Conservation (phyloP, 2,797 vertebrate species). For the Eulemur mongoz region DNA sequence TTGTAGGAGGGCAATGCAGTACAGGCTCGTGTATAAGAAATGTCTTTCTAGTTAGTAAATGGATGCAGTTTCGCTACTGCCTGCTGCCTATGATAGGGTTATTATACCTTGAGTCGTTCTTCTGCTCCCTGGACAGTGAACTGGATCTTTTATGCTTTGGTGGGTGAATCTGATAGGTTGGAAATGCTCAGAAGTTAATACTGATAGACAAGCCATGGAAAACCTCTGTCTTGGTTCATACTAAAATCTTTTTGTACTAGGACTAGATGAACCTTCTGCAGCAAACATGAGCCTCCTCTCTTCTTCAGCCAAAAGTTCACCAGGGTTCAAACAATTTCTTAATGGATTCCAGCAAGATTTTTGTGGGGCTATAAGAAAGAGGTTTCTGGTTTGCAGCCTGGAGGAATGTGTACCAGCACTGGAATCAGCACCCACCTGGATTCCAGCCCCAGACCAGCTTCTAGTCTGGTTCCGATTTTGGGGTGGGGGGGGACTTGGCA, state of each 20-base stretch:
- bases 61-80: neutral
- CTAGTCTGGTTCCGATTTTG: constrained; percentile 62
- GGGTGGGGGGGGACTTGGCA: constrained; percentile 44
- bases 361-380: constrained; percentile 29
- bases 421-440: constrained; percentile 53
- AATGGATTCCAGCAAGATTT: constrained; percentile 72
- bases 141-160: neutral
- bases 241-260: constrained; percentile 59
- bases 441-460: constrained; percentile 35
- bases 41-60: neutral
- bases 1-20: neutral
- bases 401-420: constrained; percentile 41
- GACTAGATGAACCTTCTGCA: constrained; percentile 67
- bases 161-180: neutral
- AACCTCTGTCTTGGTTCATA: constrained; percentile 60
- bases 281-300: constrained; percentile 59
- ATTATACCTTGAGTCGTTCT: neutral
- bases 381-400: constrained; percentile 56
- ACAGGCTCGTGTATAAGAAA: neutral
- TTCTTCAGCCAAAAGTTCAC: constrained; percentile 71
- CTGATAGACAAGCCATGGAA: constrained; percentile 48
- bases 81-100: neutral
- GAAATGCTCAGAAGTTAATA: constrained; percentile 49
- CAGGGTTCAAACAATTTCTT: constrained; percentile 65
- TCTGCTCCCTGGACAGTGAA: neutral